Evolutionary conservation across 2,888 invertebrate genomes (phyloP).

Genomic region (Spilarctia lutea): DNA sequence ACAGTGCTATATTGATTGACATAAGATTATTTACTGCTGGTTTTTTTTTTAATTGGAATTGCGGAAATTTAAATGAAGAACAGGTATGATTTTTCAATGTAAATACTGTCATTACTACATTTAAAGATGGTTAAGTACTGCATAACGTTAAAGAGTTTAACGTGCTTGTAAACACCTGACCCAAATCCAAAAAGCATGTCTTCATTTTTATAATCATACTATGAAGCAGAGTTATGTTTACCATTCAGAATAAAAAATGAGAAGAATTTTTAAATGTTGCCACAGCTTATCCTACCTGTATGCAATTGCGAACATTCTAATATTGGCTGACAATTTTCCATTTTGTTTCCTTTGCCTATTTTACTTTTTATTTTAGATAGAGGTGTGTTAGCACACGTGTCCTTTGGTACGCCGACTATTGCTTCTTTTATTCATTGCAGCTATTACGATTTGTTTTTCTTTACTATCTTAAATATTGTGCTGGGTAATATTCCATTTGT

Average conservation of each 20-base stretch:
- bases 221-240: conserved; percentile 25
- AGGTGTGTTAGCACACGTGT: conserved; percentile 15
- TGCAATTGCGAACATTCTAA: conserved; percentile 47
- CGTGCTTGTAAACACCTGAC: too few species aligned
- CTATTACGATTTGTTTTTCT: background rate
- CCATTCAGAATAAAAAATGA: conserved; percentile 37
- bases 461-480: background rate
- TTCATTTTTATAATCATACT: conserved; percentile 17
- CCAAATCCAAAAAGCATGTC: background rate
- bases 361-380: conserved; percentile 15
- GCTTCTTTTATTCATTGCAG: conserved; percentile 3
- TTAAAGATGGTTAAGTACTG: too few species aligned
- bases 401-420: background rate
- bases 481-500: background rate
- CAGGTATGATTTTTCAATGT: background rate
- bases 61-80: background rate
- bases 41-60: too few species aligned
- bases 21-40: too few species aligned
- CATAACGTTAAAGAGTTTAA: too few species aligned
- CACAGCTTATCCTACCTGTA: conserved; percentile 38
- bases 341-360: conserved; percentile 45
- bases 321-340: conserved; percentile 49
- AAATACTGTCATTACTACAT: too few species aligned
- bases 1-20: too few species aligned
- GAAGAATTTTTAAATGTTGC: conserved; percentile 50